Evolutionary conservation across 1,140 invertebrate genomes (phyloP), one percentile per base, ranked within the genome.

Genomic region (Drosophila neocordata): DNA sequence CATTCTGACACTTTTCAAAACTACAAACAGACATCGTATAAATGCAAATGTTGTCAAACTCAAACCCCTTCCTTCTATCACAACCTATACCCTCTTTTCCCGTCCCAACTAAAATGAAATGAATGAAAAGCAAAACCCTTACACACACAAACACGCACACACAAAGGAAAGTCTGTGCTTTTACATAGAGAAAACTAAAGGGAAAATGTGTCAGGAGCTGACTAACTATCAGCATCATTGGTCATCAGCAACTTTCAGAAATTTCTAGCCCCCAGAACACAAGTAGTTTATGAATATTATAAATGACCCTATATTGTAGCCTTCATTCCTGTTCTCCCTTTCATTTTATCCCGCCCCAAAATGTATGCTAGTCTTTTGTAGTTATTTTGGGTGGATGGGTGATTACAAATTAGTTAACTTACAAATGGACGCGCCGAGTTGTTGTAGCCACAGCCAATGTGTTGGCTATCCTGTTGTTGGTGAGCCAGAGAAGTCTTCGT

Each of bases 401-500:
- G 27, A 31, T 51, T 65, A 37, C 61, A 79, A 73, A 77, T 85
- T 74, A 77, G 77, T 77, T 51, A 62, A 90, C 89, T 90, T 70
- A 90, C 89, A 79, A 92, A 92, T 77, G 79, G 83, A 80, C 96
- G 96, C n/a, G 97, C 96, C 73, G 95, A 94, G 73, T 95, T 94
- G 92, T 98, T 98, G 93, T 98, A 96, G 56, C 95, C 96, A 87
- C 95, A 96, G 71, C 96, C 97, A 90, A 98, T 97, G 56, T 94
- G 93, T 53, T 93, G 93, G 58, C 92, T 92, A 7, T 96, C 95
- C 74, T 95, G 94, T 71, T 94, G 95, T 71, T 94, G 95, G 48
- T 95, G 94, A 79, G 96, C 96, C 65, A 98, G 93, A 35, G 97
- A 98, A 61, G 97, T 98, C 93, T 96, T 97, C 85, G 97, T 98